Evolutionary conservation across 2,113 vertebrate species (phyloP).

Genomic region (Diglossa brunneiventris): DNA sequence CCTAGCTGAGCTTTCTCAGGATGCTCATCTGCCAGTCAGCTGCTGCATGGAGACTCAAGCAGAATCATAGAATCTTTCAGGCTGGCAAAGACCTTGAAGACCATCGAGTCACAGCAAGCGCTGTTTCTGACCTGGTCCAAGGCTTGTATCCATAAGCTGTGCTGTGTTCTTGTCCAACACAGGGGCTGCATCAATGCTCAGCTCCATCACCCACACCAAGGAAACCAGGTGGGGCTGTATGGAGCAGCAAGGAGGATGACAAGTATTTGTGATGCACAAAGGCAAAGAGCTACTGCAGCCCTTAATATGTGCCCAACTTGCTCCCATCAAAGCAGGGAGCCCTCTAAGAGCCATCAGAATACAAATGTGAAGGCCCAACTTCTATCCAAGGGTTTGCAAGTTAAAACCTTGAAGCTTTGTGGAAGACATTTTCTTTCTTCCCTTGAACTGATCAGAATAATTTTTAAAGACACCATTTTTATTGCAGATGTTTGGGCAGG

Average conservation of each 20-base stretch:
- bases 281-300: neutral
- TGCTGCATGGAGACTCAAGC: neutral
- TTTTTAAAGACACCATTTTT: neutral
- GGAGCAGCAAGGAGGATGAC: neutral
- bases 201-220: neutral
- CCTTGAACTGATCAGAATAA: neutral
- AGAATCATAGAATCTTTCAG: neutral
- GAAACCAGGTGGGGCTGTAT: neutral
- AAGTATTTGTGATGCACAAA: neutral
- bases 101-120: rapidly evolving
- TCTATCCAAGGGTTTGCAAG: neutral
- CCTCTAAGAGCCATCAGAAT: neutral
- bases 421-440: neutral
- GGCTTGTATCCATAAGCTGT: rapidly evolving
- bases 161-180: neutral
- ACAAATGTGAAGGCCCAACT: neutral
- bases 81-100: neutral
- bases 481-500: neutral
- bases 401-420: neutral
- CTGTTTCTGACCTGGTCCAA: neutral
- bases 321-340: neutral
- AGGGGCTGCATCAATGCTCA: neutral
- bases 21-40: neutral
- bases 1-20: too few relatives aligned
- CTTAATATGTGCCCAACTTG: rapidly evolving